These are phyloP conservation scores for Parnassius smintheus DNA, from an alignment of 2,888 invertebrate species.

Conservation along the genomic window DNA sequence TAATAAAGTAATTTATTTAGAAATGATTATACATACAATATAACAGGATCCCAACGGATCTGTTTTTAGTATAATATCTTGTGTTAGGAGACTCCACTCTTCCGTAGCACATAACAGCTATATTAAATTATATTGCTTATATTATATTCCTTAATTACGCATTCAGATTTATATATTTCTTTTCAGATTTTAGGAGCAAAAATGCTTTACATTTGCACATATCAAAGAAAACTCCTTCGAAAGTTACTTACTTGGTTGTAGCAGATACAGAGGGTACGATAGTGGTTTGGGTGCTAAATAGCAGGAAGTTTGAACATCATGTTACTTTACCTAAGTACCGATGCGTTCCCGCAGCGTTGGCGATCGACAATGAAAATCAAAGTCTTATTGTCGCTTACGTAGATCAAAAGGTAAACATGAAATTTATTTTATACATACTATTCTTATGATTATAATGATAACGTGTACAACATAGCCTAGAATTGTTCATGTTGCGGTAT, in stretches of 20 bases:
- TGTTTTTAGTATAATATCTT: no score
- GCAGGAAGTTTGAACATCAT: slow-evolving; percentile 57
- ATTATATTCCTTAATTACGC: no score
- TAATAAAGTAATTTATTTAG: no score
- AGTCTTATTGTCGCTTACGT: slow-evolving; percentile 87
- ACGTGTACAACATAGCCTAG: no score
- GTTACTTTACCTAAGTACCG: slow-evolving; percentile 86
- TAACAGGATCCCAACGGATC: no score
- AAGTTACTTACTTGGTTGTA: slow-evolving; percentile 80
- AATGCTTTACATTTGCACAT: slow-evolving; percentile 70
- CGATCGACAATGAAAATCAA: slow-evolving; percentile 81
- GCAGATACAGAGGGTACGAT: slow-evolving; percentile 85
- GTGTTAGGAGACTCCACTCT: no score
- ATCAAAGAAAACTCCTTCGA: slow-evolving; percentile 45
- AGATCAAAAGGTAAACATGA: slow-evolving; percentile 85
- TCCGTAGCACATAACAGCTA: no score
- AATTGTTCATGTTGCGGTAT: no score
- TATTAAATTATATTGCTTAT: no score
- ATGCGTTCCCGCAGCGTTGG: slow-evolving; percentile 86
- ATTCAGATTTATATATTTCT: slow-evolving; percentile 23
- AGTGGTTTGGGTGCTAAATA: slow-evolving; percentile 80
- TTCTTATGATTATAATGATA: no score
- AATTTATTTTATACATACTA: no score
- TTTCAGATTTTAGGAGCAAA: slow-evolving; percentile 78
- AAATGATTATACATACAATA: no score